Base-by-base conservation (phyloP, 2,113 vertebrate genomes). In the Verasper variegatus region DNA sequence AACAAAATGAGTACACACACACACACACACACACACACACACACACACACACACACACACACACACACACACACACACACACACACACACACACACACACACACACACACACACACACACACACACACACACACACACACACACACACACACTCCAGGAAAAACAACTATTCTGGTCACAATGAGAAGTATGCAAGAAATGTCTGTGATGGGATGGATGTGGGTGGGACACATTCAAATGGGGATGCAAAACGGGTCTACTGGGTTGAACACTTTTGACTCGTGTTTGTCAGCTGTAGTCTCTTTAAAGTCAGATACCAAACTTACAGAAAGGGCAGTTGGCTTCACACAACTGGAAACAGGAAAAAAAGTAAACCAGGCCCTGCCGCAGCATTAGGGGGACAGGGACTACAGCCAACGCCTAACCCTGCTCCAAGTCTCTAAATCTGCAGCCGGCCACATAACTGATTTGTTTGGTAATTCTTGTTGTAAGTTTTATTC, bases 151-250 rank as follows among this genome's bases (percentile, higher is more conserved):
- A 66, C 62, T 63, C 17, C 12, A 76, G 67, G 55, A 75, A 78
- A 75, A 83, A 78, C 72, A 89, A 54, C 71, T 83, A 80, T 76
- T 87, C 57, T 52, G 49, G 66, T 74, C 75, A 82, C 88, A 89
- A 84, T 85, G 88, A 82, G 59, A 90, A 87, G 81, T 83, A 90
- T 86, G 82, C 7, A 1, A 90, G 82, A 85, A 84, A 88, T 87
- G 88, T 80, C 70, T 77, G 60, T 63, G 70, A 86, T 81, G 74
- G 78, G 81, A 70, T 77, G 69, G 63, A 80, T 59, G 80, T 81
- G 77, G 84, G 82, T n/a, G 68, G 66, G 64, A 69, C 66, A 23
- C 31, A 5, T 42, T 80, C 31, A 26, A 45, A 80, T 71, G 72
- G 72, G 77, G 85, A 78, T 85, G 76, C 31, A 73, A 63, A 78